Conservation (phyloP, 2,113 vertebrate species). For the Ochotona curzoniae region DNA sequence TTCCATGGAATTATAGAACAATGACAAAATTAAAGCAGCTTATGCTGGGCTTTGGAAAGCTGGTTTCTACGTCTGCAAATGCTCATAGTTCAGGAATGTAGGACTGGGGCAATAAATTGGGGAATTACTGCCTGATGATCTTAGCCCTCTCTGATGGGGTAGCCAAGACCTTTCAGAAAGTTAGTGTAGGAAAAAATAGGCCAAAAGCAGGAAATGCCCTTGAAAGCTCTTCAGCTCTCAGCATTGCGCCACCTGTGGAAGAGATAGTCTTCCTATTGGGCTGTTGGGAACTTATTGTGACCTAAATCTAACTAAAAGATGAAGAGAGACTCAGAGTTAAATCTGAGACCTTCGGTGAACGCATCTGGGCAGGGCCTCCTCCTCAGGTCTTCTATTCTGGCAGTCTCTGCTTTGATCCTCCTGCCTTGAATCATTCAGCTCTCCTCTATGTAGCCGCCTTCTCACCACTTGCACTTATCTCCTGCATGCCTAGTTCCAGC, state of each 20-base stretch:
- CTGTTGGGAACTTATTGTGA: not conserved
- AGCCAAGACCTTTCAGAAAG: conserved; percentile 20
- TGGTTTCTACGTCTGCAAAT: conserved; percentile 75
- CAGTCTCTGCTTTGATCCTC: not conserved
- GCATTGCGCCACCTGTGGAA: not conserved
- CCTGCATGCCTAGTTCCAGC: conserved; percentile 25
- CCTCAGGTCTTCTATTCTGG: not conserved
- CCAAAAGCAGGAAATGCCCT: conserved; percentile 45
- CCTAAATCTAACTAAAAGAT: not conserved
- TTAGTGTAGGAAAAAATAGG: conserved; percentile 19
- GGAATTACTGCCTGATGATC: not conserved
- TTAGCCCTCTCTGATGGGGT: conserved; percentile 25
- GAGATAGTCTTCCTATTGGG: not conserved
- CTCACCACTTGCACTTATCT: conserved; percentile 75
- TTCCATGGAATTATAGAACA: conserved; percentile 83
- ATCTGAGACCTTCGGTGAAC: not conserved
- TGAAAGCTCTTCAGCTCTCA: not conserved
- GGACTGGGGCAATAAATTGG: conserved; percentile 74
- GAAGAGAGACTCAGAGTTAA: conserved; percentile 5
- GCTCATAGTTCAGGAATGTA: conserved; percentile 80
- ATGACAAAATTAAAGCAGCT: conserved; percentile 69
- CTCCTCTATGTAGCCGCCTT: conserved; percentile 10
- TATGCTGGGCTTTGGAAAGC: conserved; percentile 69
- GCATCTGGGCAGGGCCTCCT: not conserved
- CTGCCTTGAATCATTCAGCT: not conserved